Base-by-base conservation (phyloP, 1,140 invertebrate species). In the Caerostris darwini region DNA sequence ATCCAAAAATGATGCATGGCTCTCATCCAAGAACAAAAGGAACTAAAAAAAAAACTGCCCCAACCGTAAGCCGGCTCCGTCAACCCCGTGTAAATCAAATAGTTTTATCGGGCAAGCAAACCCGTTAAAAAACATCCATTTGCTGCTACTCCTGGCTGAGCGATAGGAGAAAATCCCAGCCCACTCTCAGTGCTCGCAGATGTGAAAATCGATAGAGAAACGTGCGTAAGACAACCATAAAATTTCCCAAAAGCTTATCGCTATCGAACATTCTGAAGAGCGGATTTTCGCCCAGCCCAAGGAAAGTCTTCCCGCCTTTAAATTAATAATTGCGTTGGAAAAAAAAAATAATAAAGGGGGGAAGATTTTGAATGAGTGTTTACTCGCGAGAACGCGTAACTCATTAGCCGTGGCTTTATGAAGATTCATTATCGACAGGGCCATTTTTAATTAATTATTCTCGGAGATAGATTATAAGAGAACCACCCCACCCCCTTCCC, bases 401-500 rank as follows among this genome's bases (percentile, higher is more conserved):
- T 90, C 88, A 90, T 90, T 90, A 90, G 88, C 88, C 88, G 56
- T 90, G 88, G 88, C 67, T 90, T 90, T 90, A 90, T 90, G 88
- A 90, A 90, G 88, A 90, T 90, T 90, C 88, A 90, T 90, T 90
- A 90, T 90, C 88, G 88, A 77, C 88, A 90, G 54, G 88, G 17
- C 59, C 67, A 59, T 90, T 90, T 90, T 90, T 90, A 90, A 90
- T 90, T 90, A 90, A 90, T 90, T 90, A 90, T 90, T 90, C 71
- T 19, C 54, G n/a, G 61, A 90, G 89, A 90, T 90, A 90, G 69
- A 90, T 90, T 90, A 81, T 90, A 81, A 90, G 71, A 34, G 34
- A 34, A 81, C 54, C 54, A 54, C 54, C 14, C 17, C 14, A 7
- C 8, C 69, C 67, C 34, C 34, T 34, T 34, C 34, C 34, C 34